Evolutionary conservation across 2,113 vertebrate species (phyloP), one percentile per base, ranked within the genome.

Genomic region (Rhinoderma darwinii): DNA sequence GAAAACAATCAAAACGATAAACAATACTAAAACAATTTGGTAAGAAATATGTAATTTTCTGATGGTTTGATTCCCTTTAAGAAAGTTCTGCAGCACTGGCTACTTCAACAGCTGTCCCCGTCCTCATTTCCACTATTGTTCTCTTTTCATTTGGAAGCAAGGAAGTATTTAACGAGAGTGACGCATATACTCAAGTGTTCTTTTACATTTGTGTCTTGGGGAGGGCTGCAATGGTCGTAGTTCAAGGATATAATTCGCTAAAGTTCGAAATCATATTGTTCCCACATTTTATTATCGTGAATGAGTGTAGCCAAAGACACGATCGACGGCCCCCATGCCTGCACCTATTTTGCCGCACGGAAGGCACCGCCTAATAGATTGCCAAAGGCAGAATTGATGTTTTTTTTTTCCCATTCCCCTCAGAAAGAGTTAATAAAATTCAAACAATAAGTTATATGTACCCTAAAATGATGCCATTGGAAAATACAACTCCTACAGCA

Each of bases 61-160:
- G 30, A 70, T 20, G 30, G 35, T 61, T n/a, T 2, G 54, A 59
- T n/a, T 12, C n/a, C 25, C 22, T 50, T 50, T 50, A 50, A 50
- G 50, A 61, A 32, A 32, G 30, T 66, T 20, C 20, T 20, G 32
- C 66, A 7, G 56, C 27, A n/a, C 32, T 70, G 15, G 30, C 32
- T 8, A 8, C 68, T 41, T 17, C 68, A 1, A 1, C 68, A 72
- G 66, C 68, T 41, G 68, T 25, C 37, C 1, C 63, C 32, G 6
- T 41, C 35, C 37, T 72, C 68, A 72, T 72, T 72, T 72, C 68
- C 68, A 72, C 68, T 12, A 72, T 72, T 72, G 68, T 72, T 10
- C 8, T 39, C 35, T 20, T 8, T 12, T 63, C 61, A 63, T 63
- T 63, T 63, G 61, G 27, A 30, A 63, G 27, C 25, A 20, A 72